These are phyloP conservation scores for Piscicola geometra DNA, from an alignment of 2,888 invertebrate species.

Conservation along the genomic window DNA sequence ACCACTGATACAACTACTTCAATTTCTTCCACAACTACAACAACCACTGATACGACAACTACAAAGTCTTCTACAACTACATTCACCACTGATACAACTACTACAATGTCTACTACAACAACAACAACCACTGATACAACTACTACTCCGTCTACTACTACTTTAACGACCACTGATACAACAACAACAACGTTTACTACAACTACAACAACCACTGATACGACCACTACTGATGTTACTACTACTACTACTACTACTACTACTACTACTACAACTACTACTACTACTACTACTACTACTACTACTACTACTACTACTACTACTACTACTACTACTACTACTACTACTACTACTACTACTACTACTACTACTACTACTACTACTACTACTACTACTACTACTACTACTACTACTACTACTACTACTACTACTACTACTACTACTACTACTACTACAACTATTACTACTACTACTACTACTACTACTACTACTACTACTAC, in stretches of 20 bases:
- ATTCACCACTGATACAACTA: too few relatives aligned
- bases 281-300: constrained; percentile 31
- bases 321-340: constrained; percentile 32
- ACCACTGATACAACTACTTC: too few relatives aligned
- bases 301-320: constrained; percentile 32
- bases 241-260: constrained; percentile 21
- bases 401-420: constrained; percentile 38
- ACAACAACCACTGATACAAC: too few relatives aligned
- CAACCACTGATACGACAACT: too few relatives aligned
- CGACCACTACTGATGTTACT: background rate
- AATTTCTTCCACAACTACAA: too few relatives aligned
- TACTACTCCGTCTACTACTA: too few relatives aligned
- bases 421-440: constrained; percentile 38
- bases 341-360: constrained; percentile 32
- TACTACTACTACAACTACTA: constrained; percentile 33
- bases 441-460: constrained; percentile 42
- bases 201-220: too few relatives aligned
- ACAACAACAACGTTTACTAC: too few relatives aligned
- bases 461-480: constrained; percentile 38
- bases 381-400: constrained; percentile 38
- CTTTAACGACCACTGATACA: too few relatives aligned
- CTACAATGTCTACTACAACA: too few relatives aligned
- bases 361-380: constrained; percentile 41
- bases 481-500: constrained; percentile 29
- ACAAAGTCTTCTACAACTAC: too few relatives aligned